Percentiles rank a stretch among this genome's conserved stretches.
Evolutionary conservation across 1,140 invertebrate species (phyloP).

Genomic region (Drosophila mauritiana): DNA sequence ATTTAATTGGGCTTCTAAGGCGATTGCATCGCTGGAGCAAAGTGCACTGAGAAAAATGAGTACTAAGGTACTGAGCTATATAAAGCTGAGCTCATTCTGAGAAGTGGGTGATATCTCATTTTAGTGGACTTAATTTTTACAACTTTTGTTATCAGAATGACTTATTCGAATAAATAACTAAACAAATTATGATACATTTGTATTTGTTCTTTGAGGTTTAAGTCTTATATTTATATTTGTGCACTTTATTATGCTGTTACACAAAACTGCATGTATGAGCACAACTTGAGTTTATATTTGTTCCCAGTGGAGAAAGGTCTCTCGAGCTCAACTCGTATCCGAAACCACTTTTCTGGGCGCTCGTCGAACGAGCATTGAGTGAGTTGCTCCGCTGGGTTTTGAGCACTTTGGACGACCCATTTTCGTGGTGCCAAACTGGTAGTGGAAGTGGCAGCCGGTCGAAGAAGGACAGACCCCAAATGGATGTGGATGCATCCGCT

Average conservation of each 20-base stretch:
- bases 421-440: slow-evolving; percentile 51
- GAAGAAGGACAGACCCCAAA: slow-evolving; percentile 54
- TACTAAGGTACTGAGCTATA: no score
- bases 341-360: slow-evolving; percentile 16
- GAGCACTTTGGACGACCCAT: slow-evolving; percentile 35
- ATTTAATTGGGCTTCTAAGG: slow-evolving; percentile 11
- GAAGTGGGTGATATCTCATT: no score
- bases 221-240: no score
- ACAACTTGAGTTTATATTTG: slow-evolving; percentile 1
- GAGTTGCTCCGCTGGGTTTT: neutral
- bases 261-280: neutral
- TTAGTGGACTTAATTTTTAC: neutral
- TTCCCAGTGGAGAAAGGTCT: neutral
- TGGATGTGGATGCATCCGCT: slow-evolving; percentile 48
- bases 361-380: slow-evolving; percentile 42
- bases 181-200: no score
- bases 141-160: neutral
- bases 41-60: neutral
- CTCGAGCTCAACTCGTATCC: slow-evolving; percentile 6
- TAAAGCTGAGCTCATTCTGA: no score
- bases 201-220: no score
- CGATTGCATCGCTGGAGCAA: neutral
- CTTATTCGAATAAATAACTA: no score
- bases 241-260: no score
- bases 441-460: slow-evolving; percentile 13